Evolutionary conservation across 2,113 vertebrate species (phyloP), one percentile per base, ranked within the genome.

Genomic region (Melospiza georgiana): DNA sequence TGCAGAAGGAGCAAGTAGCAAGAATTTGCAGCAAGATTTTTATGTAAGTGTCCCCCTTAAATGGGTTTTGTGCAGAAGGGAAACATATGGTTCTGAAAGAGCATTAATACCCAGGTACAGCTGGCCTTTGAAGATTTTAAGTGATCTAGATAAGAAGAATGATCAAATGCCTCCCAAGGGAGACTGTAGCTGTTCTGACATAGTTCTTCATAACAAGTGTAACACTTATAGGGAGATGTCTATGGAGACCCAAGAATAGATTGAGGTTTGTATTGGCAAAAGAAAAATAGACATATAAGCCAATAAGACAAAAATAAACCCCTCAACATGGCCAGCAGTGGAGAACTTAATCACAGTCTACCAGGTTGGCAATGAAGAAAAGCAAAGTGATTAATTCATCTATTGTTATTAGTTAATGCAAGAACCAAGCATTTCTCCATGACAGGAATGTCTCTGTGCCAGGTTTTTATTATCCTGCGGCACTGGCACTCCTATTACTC

Each of bases 371-470:
- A 93, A 68, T 5, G 11, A 95, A 88, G 61, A 77, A 68, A 93
- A 85, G 39, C 46, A 79, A 93, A 63, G 84, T 67, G 67, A 89
- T 96, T 96, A 94, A 97, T 96, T 95, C 11, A 55, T 73, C 54
- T 84, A 68, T 96, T 94, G 68, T 93, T 95, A 93, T 94, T 96
- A 89, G 95, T 95, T 96, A 97, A 97, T 87, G 87, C 73, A 95
- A 96, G 76, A 95, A 94, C 82, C 90, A 81, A 93, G 52, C 93
- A 84, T 96, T 97, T 95, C 89, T 90, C 89, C 69, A 11, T 94
- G 86, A 93, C 92, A 94, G 81, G 89, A 85, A 19, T 20, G 58
- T 93, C 90, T 87, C 79, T 30, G 31, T 51, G 91, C 95, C 95
- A 96, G 87, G 86, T 89, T 95, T 97, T 97, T 96, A 93, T 91